These are phyloP conservation scores for Gambelia wislizenii DNA, from an alignment of 2,797 vertebrate species.

Conservation along the genomic window DNA sequence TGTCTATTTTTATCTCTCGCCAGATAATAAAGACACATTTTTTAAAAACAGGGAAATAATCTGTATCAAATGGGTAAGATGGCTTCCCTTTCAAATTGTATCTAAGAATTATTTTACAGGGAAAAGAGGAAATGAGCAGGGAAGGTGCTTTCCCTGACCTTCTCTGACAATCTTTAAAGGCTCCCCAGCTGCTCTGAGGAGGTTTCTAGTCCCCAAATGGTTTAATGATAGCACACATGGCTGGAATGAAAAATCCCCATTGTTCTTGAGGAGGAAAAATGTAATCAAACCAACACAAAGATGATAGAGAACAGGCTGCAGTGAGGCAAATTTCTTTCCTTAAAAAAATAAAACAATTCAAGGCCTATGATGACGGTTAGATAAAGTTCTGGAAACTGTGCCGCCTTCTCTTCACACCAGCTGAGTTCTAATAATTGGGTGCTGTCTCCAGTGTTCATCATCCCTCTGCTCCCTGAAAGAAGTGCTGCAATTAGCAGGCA, in stretches of 20 bases:
- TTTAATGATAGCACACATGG: background rate
- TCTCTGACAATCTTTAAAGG: background rate
- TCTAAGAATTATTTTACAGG: background rate
- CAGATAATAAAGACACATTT: background rate
- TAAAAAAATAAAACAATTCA: conserved; percentile 54
- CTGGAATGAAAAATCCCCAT: conserved; percentile 19
- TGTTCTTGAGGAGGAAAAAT: conserved; percentile 20
- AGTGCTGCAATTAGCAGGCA: conserved; percentile 79
- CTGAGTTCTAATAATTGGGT: conserved; percentile 81
- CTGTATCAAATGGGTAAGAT: background rate
- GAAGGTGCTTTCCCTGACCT: background rate
- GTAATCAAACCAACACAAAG: background rate
- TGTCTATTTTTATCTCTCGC: background rate
- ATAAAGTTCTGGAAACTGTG: conserved; percentile 74
- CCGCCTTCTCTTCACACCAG: conserved; percentile 53
- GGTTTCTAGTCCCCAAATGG: background rate
- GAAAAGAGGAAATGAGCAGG: background rate
- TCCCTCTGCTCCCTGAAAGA: conserved; percentile 75
- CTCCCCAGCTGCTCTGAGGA: background rate
- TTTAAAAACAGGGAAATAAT: background rate
- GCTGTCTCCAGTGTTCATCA: conserved; percentile 76
- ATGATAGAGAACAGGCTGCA: conserved; percentile 25
- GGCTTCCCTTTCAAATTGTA: background rate
- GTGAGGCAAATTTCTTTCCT: conserved; percentile 29
- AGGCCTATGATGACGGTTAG: conserved; percentile 47